Base-by-base conservation (phyloP, 2,888 invertebrate genomes). In the Drosophila robusta region DNA sequence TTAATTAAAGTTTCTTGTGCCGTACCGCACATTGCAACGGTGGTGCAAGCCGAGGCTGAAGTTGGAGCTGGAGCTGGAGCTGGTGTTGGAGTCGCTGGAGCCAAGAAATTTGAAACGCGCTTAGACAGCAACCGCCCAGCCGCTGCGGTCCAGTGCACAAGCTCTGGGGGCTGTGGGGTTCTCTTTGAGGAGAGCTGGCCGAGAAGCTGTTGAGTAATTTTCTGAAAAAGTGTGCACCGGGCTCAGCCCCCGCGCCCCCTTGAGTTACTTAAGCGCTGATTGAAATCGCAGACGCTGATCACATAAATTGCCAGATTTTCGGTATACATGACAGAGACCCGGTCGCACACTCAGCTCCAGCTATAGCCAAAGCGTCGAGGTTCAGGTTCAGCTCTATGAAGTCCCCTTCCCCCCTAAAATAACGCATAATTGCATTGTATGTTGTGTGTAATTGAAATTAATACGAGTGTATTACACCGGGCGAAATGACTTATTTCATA, bases 291-390 rank as follows among this genome's bases (percentile, higher is more conserved):
- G 73, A 65, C 85, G 75, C 87, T 89, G 87, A 90, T 90, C 89
- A 83, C 90, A 90, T 90, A 90, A 90, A 90, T 90, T 90, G 89
- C 79, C 77, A 86, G 90, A 89, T 87, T 89, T 89, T 87, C 76
- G 78, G 75, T 79, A 62, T 82, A 80, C 87, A 85, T 78, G 84
- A 81, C 80, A 75, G 64, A 74, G 67, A 60, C 54, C 62, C 50
- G 61, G 61, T 16, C 26, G 41, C 62, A 29, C 36, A 11, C 36
- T 12, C 44, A 39, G 34, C 49, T 50, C n/a, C 52, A 47, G 42
- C 34, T 38, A 26, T 16, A 46, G 44, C 47, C 14, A 6, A 16
- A 38, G 49, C 26, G 58, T 14, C 38, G 52, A 44, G 64, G 66
- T 64, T 66, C 66, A 64, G 65, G 42, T 49, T 64, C 64, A 64